Base-by-base conservation (phyloP, 2,797 vertebrate species). In the Microtus obscurus region DNA sequence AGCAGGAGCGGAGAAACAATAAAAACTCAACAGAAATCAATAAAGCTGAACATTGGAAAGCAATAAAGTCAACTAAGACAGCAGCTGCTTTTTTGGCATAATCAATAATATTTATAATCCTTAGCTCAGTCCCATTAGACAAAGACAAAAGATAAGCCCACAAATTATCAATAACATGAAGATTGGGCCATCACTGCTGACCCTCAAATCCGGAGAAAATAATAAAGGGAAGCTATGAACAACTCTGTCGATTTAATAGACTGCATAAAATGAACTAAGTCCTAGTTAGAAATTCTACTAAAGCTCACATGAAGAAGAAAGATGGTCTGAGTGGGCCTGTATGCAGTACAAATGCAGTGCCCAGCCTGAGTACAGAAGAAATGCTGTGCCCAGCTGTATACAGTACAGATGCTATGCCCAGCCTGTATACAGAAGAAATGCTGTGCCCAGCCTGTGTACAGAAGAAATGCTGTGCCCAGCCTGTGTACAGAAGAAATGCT, bases 1-100 rank as follows among this genome's bases (percentile, higher is more conserved):
- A 79, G n/a, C 61, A 85, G 63, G 65, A 56, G 17, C 37, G 61
- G 43, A n/a, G 31, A 83, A 34, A 73, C 7, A 67, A 61, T 87
- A 82, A 87, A 91, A 96, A 40, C 40, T 16, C 16, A 79, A 45
- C 31, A 92, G 31, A 95, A 93, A 69, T 85, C 48, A 69, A 71
- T 82, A 37, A 93, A 93, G 81, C 13, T 59, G 27, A 81, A 89
- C 93, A 92, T 1, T 45, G 9, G 23, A 77, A 95, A 89, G 81
- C 40, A 92, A 77, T 17, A 87, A 92, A 69, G 27, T 78, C 77
- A 94, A 37, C 82, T 89, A 90, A 90, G 76, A 25, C 51, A 89
- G 65, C 69, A 51, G 27, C 21, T 34, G 40, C 48, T 48, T 76
- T 76, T 95, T 78, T 83, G 43, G 59, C 61, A 93, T 93, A 37